Conservation (phyloP, 2,113 vertebrate species). For the Mugil cephalus region DNA sequence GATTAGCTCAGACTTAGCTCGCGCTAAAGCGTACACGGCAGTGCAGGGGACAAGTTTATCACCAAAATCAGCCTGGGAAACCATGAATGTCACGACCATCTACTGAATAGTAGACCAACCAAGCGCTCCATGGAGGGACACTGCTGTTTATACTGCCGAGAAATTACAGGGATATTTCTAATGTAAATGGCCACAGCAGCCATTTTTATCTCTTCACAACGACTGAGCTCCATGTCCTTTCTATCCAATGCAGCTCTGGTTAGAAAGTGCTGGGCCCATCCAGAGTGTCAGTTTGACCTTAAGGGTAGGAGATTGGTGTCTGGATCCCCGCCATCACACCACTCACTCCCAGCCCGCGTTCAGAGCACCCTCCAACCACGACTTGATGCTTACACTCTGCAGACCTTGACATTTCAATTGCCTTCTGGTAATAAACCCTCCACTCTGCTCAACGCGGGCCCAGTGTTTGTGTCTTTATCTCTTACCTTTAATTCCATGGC, state of each 20-base stretch:
- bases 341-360: slow-evolving; percentile 52
- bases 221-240: neutral
- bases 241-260: slow-evolving; percentile 32
- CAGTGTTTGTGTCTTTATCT: slow-evolving; percentile 16
- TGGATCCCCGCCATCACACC: slow-evolving; percentile 61
- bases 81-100: too few species aligned
- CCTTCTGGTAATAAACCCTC: slow-evolving; percentile 48
- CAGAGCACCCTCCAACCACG: slow-evolving; percentile 47
- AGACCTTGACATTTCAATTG: slow-evolving; percentile 59
- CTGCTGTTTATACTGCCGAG: too few species aligned
- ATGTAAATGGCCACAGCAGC: neutral
- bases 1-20: too few species aligned
- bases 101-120: too few species aligned
- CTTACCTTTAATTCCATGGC: neutral
- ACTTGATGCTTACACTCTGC: slow-evolving; percentile 37
- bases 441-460: slow-evolving; percentile 2
- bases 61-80: too few species aligned
- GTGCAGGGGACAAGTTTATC: too few species aligned
- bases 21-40: too few species aligned
- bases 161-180: neutral
- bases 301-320: slow-evolving; percentile 49
- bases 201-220: neutral
- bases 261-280: slow-evolving; percentile 18
- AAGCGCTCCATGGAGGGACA: too few species aligned
- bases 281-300: slow-evolving; percentile 70